Conservation (phyloP, 2,888 invertebrate genomes). For the Dynastes tityus region DNA sequence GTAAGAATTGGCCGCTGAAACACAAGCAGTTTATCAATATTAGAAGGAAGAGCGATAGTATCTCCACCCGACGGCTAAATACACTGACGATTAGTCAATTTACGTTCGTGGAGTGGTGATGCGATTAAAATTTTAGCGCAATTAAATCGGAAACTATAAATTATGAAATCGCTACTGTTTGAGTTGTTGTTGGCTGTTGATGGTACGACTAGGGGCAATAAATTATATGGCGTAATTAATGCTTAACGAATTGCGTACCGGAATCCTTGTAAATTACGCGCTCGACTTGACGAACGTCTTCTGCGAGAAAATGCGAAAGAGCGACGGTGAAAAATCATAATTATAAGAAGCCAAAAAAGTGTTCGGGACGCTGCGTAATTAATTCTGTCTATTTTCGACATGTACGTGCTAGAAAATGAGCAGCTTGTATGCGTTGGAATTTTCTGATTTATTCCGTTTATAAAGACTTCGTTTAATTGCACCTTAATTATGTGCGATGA, state of each 20-base stretch:
- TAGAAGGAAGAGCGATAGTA: conserved; percentile 11
- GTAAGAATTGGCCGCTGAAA: neutral
- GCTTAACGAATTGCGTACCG: conserved; percentile 40
- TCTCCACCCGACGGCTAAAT: neutral
- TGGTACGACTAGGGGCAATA: conserved; percentile 38
- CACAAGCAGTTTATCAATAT: neutral
- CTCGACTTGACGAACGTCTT: conserved; percentile 28
- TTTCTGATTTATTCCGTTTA: conserved; percentile 8
- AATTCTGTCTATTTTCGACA: conserved; percentile 22
- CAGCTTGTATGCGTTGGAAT: conserved; percentile 7
- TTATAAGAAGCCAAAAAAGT: conserved; percentile 19
- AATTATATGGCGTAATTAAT: conserved; percentile 47
- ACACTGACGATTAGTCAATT: neutral
- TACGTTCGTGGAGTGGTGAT: conserved; percentile 23
- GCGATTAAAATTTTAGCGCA: conserved; percentile 44
- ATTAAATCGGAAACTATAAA: conserved; percentile 47
- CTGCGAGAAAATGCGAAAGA: conserved; percentile 26
- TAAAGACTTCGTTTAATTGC: neutral
- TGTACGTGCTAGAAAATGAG: conserved; percentile 9
- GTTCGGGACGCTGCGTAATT: conserved; percentile 1
- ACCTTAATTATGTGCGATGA: conserved; percentile 6
- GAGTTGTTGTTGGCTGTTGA: conserved; percentile 26
- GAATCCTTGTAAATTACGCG: conserved; percentile 37
- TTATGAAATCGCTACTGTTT: conserved; percentile 48
- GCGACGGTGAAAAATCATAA: conserved; percentile 14